These are phyloP conservation scores for Cheilosia pagana DNA, from an alignment of 2,888 invertebrate species.

Conservation along the genomic window DNA sequence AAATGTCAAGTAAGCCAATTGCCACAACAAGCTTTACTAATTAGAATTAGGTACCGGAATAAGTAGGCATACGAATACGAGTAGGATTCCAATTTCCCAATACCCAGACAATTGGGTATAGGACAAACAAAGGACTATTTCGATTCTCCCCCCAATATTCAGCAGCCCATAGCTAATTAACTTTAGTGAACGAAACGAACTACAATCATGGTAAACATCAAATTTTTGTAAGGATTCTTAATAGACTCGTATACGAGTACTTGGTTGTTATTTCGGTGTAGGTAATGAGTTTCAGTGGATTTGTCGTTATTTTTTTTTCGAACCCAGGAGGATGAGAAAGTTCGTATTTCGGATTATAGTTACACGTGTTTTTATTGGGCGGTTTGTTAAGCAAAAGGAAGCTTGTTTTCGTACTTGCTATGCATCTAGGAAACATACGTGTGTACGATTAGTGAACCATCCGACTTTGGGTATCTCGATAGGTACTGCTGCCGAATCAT, in stretches of 20 bases:
- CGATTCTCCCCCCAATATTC: slow-evolving; percentile 17
- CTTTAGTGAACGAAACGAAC: slow-evolving; percentile 52
- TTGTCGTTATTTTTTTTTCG: too few species aligned
- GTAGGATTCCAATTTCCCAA: slow-evolving; percentile 18
- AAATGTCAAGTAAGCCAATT: slow-evolving; percentile 38
- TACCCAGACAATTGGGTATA: slow-evolving; percentile 22
- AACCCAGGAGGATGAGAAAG: too few species aligned
- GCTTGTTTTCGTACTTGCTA: too few species aligned
- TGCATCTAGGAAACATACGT: too few species aligned
- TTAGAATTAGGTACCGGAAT: slow-evolving; percentile 15
- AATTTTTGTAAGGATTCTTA: slow-evolving; percentile 30
- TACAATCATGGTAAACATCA: slow-evolving; percentile 35
- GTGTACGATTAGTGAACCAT: too few species aligned
- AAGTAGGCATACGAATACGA: not conserved
- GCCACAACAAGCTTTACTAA: slow-evolving; percentile 28
- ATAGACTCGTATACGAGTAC: not conserved
- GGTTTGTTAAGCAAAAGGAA: too few species aligned
- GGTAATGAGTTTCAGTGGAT: not conserved
- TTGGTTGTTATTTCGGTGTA: not conserved
- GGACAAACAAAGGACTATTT: slow-evolving; percentile 40
- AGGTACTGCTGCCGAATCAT: too few species aligned
- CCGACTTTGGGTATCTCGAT: not conserved
- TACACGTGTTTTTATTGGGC: too few species aligned
- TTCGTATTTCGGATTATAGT: too few species aligned
- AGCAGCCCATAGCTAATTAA: slow-evolving; percentile 54